Base-by-base conservation (phyloP, 2,113 vertebrate species). In the Oplegnathus fasciatus region DNA sequence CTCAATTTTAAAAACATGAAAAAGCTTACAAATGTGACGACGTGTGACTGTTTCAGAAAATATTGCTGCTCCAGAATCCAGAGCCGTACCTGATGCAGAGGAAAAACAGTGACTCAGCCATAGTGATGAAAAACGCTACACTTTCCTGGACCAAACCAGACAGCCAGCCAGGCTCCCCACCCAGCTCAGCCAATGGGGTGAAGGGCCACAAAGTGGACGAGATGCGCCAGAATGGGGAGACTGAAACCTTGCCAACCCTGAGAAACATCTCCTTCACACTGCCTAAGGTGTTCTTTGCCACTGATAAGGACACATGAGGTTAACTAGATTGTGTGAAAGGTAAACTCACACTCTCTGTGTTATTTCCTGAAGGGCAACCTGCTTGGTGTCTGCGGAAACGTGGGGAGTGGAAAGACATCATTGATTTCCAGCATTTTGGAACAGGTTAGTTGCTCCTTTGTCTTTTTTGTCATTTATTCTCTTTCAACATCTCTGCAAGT, bases 391-490 rank as follows among this genome's bases (percentile, higher is more conserved):
- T 97, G 97, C 42, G 96, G 97, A 28, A 97, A 97, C 32, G 94
- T 97, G 0, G 97, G 96, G 5, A 97, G 97, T 80, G 96, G 97
- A 54, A 97, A 97, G 91, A 96, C 95, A 0, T 97, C 96, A 3
- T 80, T 97, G 68, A 94, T 97, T 46, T 95, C 96, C 48, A 94
- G 96, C 79, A 92, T 98, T 82, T 91, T 97, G 42, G 96, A 97
- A 75, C 96, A 97, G 96, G 96, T 97, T 91, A 24, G 80, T 83
- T 65, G 30, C 1, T 37, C 8, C 14, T 70, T 73, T 84, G 15
- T 61, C 9, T n/a, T 46, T 40, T 54, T 28, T 9, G 3, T 26
- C 13, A 1, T 6, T 66, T 26, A 37, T 14, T 22, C 10, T 20
- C 24, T 67, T 50, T 68, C 22, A 60, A 6, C 9, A 28, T 24